Percentiles rank a stretch among this genome's conserved stretches.
These are phyloP conservation scores for Megaceryle maxima DNA, from an alignment of 2,113 vertebrate species.

Conservation along the genomic window DNA sequence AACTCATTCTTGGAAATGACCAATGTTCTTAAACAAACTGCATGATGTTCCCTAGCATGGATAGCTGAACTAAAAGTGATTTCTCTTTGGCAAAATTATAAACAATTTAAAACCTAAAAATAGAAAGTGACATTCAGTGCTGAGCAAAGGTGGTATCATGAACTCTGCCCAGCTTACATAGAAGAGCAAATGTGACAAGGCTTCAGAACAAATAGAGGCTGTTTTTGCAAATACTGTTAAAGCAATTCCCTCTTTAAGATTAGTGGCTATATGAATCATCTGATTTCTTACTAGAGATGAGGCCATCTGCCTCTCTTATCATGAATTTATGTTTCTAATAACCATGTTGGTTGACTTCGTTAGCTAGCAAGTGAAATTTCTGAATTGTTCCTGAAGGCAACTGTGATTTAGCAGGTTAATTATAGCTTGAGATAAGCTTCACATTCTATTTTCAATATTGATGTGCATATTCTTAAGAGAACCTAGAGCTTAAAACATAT, in stretches of 20 bases:
- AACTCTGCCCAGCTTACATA: background rate
- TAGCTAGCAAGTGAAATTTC: background rate
- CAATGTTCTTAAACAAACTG: slow-evolving; percentile 31
- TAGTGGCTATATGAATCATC: background rate
- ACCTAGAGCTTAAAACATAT: background rate
- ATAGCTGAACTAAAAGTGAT: background rate
- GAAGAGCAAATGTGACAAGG: background rate
- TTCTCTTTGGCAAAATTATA: slow-evolving; percentile 25
- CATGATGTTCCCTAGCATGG: background rate
- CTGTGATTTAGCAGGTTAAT: background rate
- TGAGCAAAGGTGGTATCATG: background rate
- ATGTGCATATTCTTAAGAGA: background rate
- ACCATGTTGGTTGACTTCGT: background rate
- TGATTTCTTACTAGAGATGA: background rate
- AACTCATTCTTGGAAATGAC: background rate
- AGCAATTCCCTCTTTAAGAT: background rate
- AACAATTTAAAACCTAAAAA: slow-evolving; percentile 31
- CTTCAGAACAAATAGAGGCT: background rate
- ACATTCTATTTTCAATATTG: background rate
- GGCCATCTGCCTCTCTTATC: background rate
- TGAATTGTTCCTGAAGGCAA: background rate
- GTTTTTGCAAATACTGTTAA: background rate
- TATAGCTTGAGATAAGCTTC: background rate
- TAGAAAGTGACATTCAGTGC: background rate
- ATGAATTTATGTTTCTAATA: background rate